Conservation (phyloP, 2,888 invertebrate species). For the Aplocera efformata region DNA sequence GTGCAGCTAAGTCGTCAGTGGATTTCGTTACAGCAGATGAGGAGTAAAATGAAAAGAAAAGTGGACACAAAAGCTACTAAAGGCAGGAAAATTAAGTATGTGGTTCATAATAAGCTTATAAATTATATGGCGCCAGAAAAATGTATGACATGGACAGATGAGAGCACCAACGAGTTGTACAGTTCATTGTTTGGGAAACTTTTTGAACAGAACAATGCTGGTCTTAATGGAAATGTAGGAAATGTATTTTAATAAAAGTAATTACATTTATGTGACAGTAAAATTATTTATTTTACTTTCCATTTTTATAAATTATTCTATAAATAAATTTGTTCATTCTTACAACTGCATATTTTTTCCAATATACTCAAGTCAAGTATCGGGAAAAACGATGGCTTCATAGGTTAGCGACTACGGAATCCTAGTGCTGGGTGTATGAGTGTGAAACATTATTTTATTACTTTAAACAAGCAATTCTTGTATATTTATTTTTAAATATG, state of each 20-base stretch:
- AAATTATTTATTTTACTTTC: background rate
- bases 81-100: conserved; percentile 93
- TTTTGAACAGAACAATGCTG: conserved; percentile 69
- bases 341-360: too few species aligned
- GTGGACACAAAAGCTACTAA: conserved; percentile 97
- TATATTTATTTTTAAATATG: too few species aligned
- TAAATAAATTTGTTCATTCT: too few species aligned
- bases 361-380: too few species aligned
- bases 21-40: conserved; percentile 93
- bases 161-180: conserved; percentile 89
- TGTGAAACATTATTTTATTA: too few species aligned
- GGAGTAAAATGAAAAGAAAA: conserved; percentile 95
- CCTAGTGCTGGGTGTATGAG: too few species aligned
- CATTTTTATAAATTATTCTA: too few species aligned
- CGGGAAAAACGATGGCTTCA: too few species aligned
- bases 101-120: conserved; percentile 90
- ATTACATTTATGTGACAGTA: conserved; percentile 14
- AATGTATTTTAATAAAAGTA: conserved; percentile 56
- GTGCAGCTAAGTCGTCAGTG: conserved; percentile 93
- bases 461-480: too few species aligned
- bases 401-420: too few species aligned
- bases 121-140: conserved; percentile 95
- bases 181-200: conserved; percentile 89
- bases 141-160: conserved; percentile 85
- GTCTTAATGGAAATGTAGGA: conserved; percentile 54